phyloP scores from a whole-genome alignment of 2,113 vertebrate species.

The Tretioscincus oriximinensis region DNA sequence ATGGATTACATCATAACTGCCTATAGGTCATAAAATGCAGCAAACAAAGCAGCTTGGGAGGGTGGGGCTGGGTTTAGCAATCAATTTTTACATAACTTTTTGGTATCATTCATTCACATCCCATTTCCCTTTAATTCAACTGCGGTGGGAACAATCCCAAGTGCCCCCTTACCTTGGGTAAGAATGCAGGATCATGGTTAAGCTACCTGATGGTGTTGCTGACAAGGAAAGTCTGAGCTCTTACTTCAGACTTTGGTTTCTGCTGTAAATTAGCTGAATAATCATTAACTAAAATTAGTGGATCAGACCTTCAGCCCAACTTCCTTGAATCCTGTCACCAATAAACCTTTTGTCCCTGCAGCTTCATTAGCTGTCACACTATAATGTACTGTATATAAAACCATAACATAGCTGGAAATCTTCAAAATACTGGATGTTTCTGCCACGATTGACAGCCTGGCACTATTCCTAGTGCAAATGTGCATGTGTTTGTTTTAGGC shows the following conservation, averaged over 20 bases:
- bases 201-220: neutral
- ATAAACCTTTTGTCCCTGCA: neutral
- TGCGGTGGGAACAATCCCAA: neutral
- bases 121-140: neutral
- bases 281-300: conserved; percentile 37
- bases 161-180: conserved; percentile 16
- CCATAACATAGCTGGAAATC: neutral
- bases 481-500: neutral
- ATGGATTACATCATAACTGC: neutral
- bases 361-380: neutral
- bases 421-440: neutral
- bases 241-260: conserved; percentile 29
- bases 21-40: neutral
- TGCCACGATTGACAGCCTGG: neutral
- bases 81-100: too few relatives aligned
- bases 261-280: conserved; percentile 21
- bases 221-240: neutral
- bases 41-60: too few relatives aligned
- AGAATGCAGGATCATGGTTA: neutral
- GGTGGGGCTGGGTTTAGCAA: neutral
- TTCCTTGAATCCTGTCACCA: neutral
- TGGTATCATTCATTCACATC: neutral
- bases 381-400: neutral
- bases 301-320: neutral
- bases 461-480: neutral